Percentiles rank a stretch among this genome's conserved stretches.
phyloP scores from a whole-genome alignment of 23 tunicate genomes.

The Ascidia mentula region DNA sequence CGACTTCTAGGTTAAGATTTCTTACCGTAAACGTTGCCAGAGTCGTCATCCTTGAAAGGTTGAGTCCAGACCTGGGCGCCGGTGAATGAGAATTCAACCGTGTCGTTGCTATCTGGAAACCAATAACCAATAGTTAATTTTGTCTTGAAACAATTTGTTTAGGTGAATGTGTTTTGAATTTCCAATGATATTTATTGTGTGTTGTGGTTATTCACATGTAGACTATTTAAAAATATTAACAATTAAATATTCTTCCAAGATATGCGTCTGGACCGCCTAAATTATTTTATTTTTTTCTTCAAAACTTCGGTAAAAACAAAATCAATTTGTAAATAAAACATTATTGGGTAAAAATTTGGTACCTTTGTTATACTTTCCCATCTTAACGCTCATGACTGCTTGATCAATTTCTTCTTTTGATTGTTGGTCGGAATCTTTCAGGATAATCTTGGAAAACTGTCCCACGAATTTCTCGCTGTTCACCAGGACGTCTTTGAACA shows the following conservation, averaged over 20 bases:
- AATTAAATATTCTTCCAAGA: too few species aligned
- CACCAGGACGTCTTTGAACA: constrained; percentile 27
- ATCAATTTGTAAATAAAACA: too few species aligned
- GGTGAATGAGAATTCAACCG: constrained; percentile 46
- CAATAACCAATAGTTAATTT: neutral
- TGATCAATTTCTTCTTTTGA: neutral
- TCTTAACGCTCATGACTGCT: constrained; percentile 36
- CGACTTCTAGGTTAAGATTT: too few species aligned
- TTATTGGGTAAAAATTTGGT: neutral
- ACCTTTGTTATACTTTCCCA: constrained; percentile 18
- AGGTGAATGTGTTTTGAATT: too few species aligned
- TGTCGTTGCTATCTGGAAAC: neutral
- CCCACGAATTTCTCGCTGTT: constrained; percentile 68
- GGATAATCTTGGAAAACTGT: constrained; percentile 27
- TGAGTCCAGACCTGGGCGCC: constrained; percentile 60
- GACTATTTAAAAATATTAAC: too few species aligned
- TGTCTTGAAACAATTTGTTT: too few species aligned
- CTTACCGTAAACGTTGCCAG: neutral
- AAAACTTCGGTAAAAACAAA: neutral
- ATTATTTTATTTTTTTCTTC: too few species aligned
- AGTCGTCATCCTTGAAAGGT: neutral
- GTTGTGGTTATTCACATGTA: too few species aligned
- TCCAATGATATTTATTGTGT: too few species aligned
- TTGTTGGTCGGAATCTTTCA: neutral
- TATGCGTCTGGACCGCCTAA: too few species aligned